These are phyloP conservation scores for Mystacides longicornis DNA, from an alignment of 2,888 invertebrate species.

Conservation along the genomic window DNA sequence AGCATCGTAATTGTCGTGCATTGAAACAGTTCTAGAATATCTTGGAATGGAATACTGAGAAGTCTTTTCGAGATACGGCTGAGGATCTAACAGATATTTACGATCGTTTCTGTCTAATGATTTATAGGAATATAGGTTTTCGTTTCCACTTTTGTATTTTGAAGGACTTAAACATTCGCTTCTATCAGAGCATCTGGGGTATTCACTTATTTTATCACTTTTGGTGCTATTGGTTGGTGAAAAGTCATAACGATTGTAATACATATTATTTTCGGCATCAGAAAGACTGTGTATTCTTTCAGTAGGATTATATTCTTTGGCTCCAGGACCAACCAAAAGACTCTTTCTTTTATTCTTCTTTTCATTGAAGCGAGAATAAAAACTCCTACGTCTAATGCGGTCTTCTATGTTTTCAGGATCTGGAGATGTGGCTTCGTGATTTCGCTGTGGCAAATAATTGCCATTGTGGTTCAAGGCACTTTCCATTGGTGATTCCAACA, in stretches of 20 bases:
- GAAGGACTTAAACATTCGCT: slow-evolving; percentile 20
- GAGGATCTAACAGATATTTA: slow-evolving; percentile 37
- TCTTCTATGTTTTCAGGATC: slow-evolving; percentile 73
- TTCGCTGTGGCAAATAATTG: slow-evolving; percentile 37
- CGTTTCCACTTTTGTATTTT: slow-evolving; percentile 32
- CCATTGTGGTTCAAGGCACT: slow-evolving; percentile 27
- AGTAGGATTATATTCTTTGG: slow-evolving; percentile 49
- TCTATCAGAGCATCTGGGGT: slow-evolving; percentile 10
- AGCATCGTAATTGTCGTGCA: slow-evolving; percentile 39
- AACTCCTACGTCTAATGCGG: slow-evolving; percentile 80
- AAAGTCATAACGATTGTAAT: slow-evolving; percentile 32
- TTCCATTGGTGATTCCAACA: slow-evolving; percentile 30
- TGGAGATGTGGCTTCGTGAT: slow-evolving; percentile 42
- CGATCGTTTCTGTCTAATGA: slow-evolving; percentile 46
- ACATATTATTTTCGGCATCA: slow-evolving; percentile 30
- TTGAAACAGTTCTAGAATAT: slow-evolving; percentile 43
- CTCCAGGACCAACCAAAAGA: slow-evolving; percentile 56
- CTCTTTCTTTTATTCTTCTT: slow-evolving; percentile 65
- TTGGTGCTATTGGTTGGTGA: slow-evolving; percentile 33
- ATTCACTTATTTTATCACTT: slow-evolving; percentile 5
- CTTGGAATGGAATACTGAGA: slow-evolving; percentile 38
- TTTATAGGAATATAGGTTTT: slow-evolving; percentile 38
- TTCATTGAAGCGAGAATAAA: slow-evolving; percentile 83
- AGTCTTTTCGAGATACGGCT: slow-evolving; percentile 40
- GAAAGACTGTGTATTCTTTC: slow-evolving; percentile 41